Evolutionary conservation across 2,113 vertebrate genomes (phyloP), one percentile per base, ranked within the genome.

Genomic region (Leucoraja erinaceus): DNA sequence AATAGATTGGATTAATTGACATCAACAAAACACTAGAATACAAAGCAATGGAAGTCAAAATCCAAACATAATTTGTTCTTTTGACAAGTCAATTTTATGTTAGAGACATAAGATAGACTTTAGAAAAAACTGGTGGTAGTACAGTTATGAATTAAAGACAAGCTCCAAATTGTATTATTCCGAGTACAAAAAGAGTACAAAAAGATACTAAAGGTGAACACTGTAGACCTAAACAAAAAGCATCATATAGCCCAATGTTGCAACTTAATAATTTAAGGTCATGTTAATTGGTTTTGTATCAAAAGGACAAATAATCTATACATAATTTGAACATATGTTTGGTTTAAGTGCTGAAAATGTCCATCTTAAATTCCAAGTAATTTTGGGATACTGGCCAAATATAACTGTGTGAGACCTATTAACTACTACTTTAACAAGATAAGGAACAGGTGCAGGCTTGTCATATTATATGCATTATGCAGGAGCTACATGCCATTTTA

Each of bases 361-460:
- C 38, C 5, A 54, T 54, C 22, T 54, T 70, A 91, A 91, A 38
- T 91, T 70, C 6, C 12, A 70, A 20, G 5, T 47, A 91, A 31
- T 91, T 74, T 68, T 91, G 68, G 90, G 66, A 91, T 22, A 25
- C 33, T 54, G 88, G 90, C 90, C 90, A 91, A 47, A 91, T 54
- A 72, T 5, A 91, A 20, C 10, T 4, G 38, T 74, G 68, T 91
- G 68, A 70, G 38, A 72, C 18, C 10, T 38, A 54, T 54, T 91
- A 91, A 91, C 33, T 91, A 28, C 33, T 7, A 47, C 12, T 33
- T 74, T 91, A 91, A 54, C 20, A 74, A 28, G 38, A 38, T 47
- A 72, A 72, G 22, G 70, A 70, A 72, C 90, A 91, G 68, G 90
- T 91, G 90, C 90, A 72, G 38, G 33, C 90, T 74, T 91, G 38